Evolutionary conservation across 2,113 vertebrate species (phyloP).

Genomic region (Felis catus): DNA sequence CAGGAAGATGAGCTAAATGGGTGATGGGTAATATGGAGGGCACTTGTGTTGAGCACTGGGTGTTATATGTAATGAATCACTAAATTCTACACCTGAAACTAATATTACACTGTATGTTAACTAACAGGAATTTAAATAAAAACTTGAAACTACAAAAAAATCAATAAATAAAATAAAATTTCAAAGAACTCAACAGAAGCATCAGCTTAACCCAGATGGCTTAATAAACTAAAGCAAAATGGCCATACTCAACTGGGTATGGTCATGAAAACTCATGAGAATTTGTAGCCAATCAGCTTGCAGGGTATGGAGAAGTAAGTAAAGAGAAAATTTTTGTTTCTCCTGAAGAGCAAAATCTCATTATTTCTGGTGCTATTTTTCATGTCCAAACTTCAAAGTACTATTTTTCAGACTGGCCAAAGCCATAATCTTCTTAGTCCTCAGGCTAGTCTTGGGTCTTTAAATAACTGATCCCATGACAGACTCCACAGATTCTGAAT

Average conservation of each 20-base stretch:
- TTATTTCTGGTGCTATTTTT: not conserved
- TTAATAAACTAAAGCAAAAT: not conserved
- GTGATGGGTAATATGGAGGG: not conserved
- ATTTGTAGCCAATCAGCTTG: not conserved
- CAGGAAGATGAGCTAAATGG: not conserved
- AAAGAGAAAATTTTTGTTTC: not conserved
- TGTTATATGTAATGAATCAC: not conserved
- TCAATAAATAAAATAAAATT: not conserved
- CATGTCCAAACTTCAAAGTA: not conserved
- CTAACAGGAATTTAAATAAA: not conserved
- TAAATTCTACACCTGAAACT: not conserved
- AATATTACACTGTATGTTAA: not conserved
- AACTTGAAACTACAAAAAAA: not conserved
- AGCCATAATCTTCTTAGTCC: not conserved
- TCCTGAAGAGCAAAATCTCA: not conserved
- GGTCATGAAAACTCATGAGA: not conserved
- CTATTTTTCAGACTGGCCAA: not conserved
- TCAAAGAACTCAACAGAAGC: not conserved
- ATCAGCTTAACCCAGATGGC: not conserved
- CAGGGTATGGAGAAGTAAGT: not conserved
- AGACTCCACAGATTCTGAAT: not conserved
- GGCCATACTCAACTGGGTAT: not conserved
- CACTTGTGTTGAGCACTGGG: not conserved
- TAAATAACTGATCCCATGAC: not conserved
- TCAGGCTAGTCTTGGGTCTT: not conserved